A percentile compares a stretch with the other conserved stretches of the same genome.
Evolutionary conservation across 2,888 invertebrate genomes (phyloP).

Genomic region (Lasiommata megera): DNA sequence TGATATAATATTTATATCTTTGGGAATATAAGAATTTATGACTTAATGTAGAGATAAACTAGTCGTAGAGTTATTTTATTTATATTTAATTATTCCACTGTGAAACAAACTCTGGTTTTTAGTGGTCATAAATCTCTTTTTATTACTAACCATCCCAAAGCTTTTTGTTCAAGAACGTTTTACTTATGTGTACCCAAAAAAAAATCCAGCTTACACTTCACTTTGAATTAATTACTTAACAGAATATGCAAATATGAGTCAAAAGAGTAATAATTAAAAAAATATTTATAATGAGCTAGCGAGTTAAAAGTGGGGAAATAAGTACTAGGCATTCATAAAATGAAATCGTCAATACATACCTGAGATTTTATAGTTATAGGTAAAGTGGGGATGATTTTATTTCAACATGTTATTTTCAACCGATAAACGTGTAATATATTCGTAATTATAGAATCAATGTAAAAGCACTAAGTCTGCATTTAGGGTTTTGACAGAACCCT

Average conservation of each 20-base stretch:
- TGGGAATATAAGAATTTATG: neutral
- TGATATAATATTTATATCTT: neutral
- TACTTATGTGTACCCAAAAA: neutral
- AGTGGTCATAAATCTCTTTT: conserved; percentile 21
- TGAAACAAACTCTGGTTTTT: neutral
- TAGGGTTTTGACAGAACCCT: too few species aligned
- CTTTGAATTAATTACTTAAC: neutral
- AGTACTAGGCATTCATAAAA: too few species aligned
- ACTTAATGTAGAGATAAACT: conserved; percentile 10
- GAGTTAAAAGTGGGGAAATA: too few species aligned
- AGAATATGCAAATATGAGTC: neutral
- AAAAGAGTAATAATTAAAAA: neutral
- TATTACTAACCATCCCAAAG: conserved; percentile 10
- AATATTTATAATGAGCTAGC: neutral
- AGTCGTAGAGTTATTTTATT: neutral
- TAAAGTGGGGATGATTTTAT: too few species aligned
- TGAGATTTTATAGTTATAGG: too few species aligned
- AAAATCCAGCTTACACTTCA: neutral
- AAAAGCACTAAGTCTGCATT: too few species aligned
- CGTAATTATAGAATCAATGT: too few species aligned
- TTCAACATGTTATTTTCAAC: too few species aligned
- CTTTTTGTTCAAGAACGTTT: neutral
- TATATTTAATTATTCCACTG: conserved; percentile 17
- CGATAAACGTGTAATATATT: too few species aligned
- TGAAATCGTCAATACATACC: too few species aligned